Evolutionary conservation across 2,113 vertebrate species (phyloP), one percentile per base, ranked within the genome.

Genomic region (Melanerpes formicivorus): DNA sequence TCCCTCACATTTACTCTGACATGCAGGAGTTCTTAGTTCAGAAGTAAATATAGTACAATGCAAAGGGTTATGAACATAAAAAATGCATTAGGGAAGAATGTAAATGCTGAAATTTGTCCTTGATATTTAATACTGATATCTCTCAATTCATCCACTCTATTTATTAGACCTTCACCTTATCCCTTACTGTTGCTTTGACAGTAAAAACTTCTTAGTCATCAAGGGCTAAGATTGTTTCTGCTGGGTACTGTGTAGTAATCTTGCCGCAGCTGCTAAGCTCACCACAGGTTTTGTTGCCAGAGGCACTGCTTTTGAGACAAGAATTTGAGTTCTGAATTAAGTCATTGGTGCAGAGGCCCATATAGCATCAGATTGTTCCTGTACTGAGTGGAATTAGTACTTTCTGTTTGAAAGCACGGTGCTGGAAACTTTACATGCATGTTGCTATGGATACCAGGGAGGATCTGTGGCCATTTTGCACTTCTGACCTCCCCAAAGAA

Each of bases 11-110:
- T 79, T 93, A 52, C 26, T 69, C 46, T 90, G 82, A 74, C 73
- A 91, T 46, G 69, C 32, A 55, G 48, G 92, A 94, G 62, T 69
- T 91, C 88, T 91, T 92, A 93, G 71, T 92, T 96, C 93, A 94
- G 67, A 93, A 93, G 77, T 86, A 92, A 95, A 96, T 92, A 86
- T 4, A 87, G 65, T 79, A 91, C 66, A 88, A 93, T 84, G 26
- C 32, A 63, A 84, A 92, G 82, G 75, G 63, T 79, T 84, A 90
- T 29, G 66, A 84, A 78, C 69, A 94, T 74, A 94, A 96, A 95
- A 94, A 95, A 91, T 72, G 65, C 46, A 80, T 90, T 92, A 92
- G 30, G 50, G 69, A 82, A 92, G 92, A 91, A 93, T 84, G 48
- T 59, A 44, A 93, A 92, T 86, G 21, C 52, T 80, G 14, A 64